Evolutionary conservation across 2,888 invertebrate genomes (phyloP).

Genomic region (Hetaerina titia): DNA sequence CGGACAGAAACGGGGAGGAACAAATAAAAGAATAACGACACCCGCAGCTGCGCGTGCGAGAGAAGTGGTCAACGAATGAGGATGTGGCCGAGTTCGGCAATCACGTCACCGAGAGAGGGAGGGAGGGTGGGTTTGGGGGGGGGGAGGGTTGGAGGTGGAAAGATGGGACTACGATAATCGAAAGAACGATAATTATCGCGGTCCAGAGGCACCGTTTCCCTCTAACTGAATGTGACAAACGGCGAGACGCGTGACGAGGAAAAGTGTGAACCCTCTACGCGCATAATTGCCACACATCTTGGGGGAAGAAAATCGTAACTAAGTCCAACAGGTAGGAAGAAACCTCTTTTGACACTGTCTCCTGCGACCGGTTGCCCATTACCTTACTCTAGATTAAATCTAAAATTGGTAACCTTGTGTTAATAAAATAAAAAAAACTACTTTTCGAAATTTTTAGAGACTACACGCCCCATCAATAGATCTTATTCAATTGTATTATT

Average conservation of each 20-base stretch:
- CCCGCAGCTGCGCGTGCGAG: slow-evolving; percentile 32
- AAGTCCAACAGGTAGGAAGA: too few species aligned
- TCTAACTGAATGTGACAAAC: neutral
- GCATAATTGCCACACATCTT: neutral
- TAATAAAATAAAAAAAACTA: too few species aligned
- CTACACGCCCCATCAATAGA: too few species aligned
- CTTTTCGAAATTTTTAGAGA: too few species aligned
- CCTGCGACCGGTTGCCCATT: too few species aligned
- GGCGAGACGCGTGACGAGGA: neutral
- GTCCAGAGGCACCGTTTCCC: neutral
- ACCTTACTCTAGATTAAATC: too few species aligned
- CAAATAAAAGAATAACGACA: slow-evolving; percentile 27
- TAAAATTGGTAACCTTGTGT: too few species aligned
- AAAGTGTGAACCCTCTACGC: neutral
- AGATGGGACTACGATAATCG: neutral
- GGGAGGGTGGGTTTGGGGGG: neutral
- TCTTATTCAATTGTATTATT: too few species aligned
- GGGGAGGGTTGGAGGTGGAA: neutral
- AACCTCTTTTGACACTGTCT: too few species aligned
- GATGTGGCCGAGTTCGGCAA: slow-evolving; percentile 35
- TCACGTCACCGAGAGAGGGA: neutral
- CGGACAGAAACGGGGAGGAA: neutral
- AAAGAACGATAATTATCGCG: neutral
- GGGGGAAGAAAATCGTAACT: neutral
- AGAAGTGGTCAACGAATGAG: neutral